Percentiles rank a stretch among this genome's conserved stretches.
These are phyloP conservation scores for Idaea biselata DNA, from an alignment of 2,888 invertebrate species.

Conservation along the genomic window DNA sequence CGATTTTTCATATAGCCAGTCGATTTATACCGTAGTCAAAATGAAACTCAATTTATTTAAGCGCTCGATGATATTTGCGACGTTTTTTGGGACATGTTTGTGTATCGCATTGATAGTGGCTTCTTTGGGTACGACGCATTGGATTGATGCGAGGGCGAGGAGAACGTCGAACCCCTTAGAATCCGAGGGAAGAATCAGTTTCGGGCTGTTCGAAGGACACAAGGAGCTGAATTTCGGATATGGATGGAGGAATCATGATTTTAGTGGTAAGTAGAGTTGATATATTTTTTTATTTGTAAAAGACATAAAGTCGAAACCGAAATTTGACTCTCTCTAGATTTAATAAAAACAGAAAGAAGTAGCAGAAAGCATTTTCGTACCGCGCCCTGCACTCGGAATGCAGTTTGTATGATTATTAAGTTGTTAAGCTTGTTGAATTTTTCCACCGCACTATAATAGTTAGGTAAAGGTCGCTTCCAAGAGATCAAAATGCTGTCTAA, in stretches of 20 bases:
- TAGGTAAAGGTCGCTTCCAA: too few relatives aligned
- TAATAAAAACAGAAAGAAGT: too few relatives aligned
- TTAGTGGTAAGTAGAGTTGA: slow-evolving; percentile 84
- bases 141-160: slow-evolving; percentile 88
- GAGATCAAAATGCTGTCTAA: too few relatives aligned
- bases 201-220: slow-evolving; percentile 93
- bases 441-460: too few relatives aligned
- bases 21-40: slow-evolving; percentile 34
- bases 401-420: too few relatives aligned
- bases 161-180: slow-evolving; percentile 83
- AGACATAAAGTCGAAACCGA: too few relatives aligned
- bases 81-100: slow-evolving; percentile 89
- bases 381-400: too few relatives aligned
- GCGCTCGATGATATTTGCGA: slow-evolving; percentile 89
- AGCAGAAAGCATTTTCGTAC: too few relatives aligned
- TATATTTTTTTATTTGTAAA: not conserved
- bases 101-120: slow-evolving; percentile 89
- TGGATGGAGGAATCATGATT: slow-evolving; percentile 87
- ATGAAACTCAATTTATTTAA: slow-evolving; percentile 86
- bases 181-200: slow-evolving; percentile 88
- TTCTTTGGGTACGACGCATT: slow-evolving; percentile 91
- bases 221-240: slow-evolving; percentile 89
- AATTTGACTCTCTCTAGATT: too few relatives aligned
- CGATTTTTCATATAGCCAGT: not conserved
- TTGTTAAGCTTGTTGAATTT: too few relatives aligned